Conservation (phyloP, 2,797 vertebrate genomes). For the Myotis myotis region DNA sequence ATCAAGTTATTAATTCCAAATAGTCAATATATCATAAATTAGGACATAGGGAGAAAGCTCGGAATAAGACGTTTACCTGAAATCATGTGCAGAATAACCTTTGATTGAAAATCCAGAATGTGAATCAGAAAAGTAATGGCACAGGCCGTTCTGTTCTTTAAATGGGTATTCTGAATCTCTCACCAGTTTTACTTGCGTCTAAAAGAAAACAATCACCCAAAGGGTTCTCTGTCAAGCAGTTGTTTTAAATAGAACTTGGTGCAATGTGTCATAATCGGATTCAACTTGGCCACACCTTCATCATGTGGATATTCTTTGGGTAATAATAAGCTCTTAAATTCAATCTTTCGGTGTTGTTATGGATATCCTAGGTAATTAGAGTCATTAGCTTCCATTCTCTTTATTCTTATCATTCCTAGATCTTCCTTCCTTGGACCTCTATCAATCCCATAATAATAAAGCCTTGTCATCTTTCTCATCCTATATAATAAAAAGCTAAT, state of each 20-base stretch:
- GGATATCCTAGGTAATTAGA: not conserved
- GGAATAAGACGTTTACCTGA: constrained; percentile 86
- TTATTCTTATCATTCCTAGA: not conserved
- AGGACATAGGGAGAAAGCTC: not conserved
- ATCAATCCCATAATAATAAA: not conserved
- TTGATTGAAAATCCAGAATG: constrained; percentile 87
- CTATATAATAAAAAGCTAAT: no score
- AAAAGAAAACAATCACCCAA: constrained; percentile 58
- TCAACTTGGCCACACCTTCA: not conserved
- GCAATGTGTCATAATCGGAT: not conserved
- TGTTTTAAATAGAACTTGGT: not conserved
- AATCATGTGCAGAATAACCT: constrained; percentile 87
- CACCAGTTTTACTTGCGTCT: constrained; percentile 91
- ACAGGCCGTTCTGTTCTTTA: constrained; percentile 88
- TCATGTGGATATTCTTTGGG: no score
- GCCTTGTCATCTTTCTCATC: not conserved
- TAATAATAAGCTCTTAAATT: not conserved
- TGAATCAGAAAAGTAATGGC: constrained; percentile 88
- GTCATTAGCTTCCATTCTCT: not conserved
- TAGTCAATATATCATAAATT: not conserved
- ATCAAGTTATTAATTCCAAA: constrained; percentile 8
- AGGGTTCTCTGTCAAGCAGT: not conserved
- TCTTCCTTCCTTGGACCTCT: not conserved
- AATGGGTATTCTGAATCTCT: constrained; percentile 89
- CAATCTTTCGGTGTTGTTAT: not conserved